Conservation (phyloP, 2,797 vertebrate genomes). For the Molossus alvarezi region DNA sequence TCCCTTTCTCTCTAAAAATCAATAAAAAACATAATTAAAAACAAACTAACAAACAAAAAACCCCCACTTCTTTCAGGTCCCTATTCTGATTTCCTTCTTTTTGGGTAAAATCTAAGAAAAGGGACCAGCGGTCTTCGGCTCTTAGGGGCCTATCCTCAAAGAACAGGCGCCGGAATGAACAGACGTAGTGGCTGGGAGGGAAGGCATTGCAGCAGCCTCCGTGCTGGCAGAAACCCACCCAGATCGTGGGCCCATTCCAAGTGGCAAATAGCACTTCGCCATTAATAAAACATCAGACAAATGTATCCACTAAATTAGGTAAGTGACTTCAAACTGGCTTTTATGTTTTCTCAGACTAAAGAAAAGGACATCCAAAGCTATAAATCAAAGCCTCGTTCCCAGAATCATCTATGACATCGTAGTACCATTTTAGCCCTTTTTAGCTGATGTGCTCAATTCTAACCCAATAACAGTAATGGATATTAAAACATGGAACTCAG, state of each 20-base stretch:
- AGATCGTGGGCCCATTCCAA: slow-evolving; percentile 88
- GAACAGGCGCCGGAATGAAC: slow-evolving; percentile 88
- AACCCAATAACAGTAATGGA: slow-evolving; percentile 89
- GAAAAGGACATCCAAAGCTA: slow-evolving; percentile 85
- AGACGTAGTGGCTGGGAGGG: slow-evolving; percentile 84
- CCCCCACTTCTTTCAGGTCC: slow-evolving; percentile 82
- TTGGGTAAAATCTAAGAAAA: slow-evolving; percentile 88
- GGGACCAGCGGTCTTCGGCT: slow-evolving; percentile 87
- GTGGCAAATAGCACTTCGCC: slow-evolving; percentile 88
- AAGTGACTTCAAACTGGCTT: slow-evolving; percentile 88
- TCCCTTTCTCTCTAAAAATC: too few relatives aligned
- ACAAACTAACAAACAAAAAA: too few relatives aligned
- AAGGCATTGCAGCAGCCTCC: slow-evolving; percentile 86
- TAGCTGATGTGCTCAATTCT: slow-evolving; percentile 88
- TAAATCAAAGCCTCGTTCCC: slow-evolving; percentile 88
- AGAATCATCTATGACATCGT: slow-evolving; percentile 82
- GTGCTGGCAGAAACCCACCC: slow-evolving; percentile 79
- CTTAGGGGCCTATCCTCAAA: slow-evolving; percentile 80
- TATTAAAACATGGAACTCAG: slow-evolving; percentile 85
- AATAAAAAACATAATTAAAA: too few relatives aligned
- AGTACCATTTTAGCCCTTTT: slow-evolving; percentile 88
- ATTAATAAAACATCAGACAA: slow-evolving; percentile 90
- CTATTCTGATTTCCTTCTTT: slow-evolving; percentile 87
- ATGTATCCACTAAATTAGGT: slow-evolving; percentile 90
- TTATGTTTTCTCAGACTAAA: slow-evolving; percentile 87